Percentiles rank a stretch among this genome's conserved stretches.
phyloP scores from a whole-genome alignment of 64 coral and sea anemone genomes.

The Montipora cactus region DNA sequence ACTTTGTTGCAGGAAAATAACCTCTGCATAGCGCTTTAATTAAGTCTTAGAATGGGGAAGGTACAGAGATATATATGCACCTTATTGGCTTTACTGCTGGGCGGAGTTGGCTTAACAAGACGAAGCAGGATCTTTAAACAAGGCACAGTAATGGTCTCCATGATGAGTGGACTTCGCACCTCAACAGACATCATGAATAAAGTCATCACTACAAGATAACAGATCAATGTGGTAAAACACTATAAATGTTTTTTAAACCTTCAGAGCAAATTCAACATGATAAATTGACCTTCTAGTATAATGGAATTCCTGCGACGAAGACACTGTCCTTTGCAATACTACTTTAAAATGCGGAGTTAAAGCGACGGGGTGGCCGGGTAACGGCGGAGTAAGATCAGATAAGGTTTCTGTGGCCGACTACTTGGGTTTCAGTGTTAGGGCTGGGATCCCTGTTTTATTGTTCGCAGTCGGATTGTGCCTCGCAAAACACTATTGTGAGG shows the following conservation, averaged over 20 bases:
- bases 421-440: too few species aligned
- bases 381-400: too few species aligned
- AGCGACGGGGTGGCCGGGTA: too few species aligned
- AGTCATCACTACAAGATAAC: slow-evolving; percentile 75
- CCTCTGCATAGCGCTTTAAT: too few species aligned
- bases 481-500: too few species aligned
- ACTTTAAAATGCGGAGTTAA: too few species aligned
- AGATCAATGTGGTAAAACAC: not conserved
- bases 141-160: slow-evolving; percentile 92
- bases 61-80: not conserved
- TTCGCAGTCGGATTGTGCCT: too few species aligned
- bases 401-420: too few species aligned
- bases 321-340: not conserved
- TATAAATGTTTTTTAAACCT: not conserved
- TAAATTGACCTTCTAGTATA: not conserved
- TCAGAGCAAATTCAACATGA: not conserved
- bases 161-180: slow-evolving; percentile 86
- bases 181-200: slow-evolving; percentile 97
- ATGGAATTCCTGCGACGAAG: not conserved
- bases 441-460: too few species aligned
- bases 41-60: too few species aligned
- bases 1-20: too few species aligned
- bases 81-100: slow-evolving; percentile 92
- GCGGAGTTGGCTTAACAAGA: slow-evolving; percentile 88
- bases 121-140: slow-evolving; percentile 95